Evolutionary conservation across 2,888 invertebrate genomes (phyloP).

Genomic region (Ochropleura plecta): DNA sequence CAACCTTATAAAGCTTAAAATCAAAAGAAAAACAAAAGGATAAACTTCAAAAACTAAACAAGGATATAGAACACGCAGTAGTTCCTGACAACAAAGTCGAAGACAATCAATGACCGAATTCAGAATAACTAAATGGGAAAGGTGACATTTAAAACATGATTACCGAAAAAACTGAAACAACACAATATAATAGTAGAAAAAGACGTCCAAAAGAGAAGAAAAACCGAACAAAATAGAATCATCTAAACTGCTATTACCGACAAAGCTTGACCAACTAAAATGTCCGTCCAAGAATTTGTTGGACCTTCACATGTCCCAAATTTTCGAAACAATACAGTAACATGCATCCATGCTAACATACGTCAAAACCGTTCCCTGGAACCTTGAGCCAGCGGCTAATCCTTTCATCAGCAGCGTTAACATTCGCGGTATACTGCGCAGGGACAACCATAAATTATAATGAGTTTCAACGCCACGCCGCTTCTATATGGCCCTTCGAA

Average conservation of each 20-base stretch:
- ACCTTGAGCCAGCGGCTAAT: conserved; percentile 72
- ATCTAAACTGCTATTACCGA: background rate
- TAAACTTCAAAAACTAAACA: background rate
- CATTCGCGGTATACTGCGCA: conserved; percentile 77
- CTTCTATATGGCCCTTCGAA: conserved; percentile 60
- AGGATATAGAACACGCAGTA: background rate
- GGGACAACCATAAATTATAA: conserved; percentile 88
- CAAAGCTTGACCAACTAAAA: background rate
- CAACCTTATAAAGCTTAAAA: background rate
- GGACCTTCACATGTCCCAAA: conserved; percentile 7
- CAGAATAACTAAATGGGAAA: background rate
- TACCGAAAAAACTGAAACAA: background rate
- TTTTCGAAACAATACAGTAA: background rate
- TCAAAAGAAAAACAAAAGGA: background rate
- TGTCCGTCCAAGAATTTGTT: conserved; percentile 4
- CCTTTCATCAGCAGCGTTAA: conserved; percentile 83
- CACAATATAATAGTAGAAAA: background rate
- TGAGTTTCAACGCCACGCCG: conserved; percentile 77
- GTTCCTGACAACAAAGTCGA: background rate
- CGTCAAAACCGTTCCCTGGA: conserved; percentile 23
- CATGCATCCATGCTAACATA: conserved; percentile 1
- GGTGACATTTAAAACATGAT: background rate
- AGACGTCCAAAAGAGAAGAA: background rate
- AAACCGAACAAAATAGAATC: background rate
- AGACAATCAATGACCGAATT: background rate